Conservation (phyloP, 2,797 vertebrate genomes). For the Clarias laeviceps region DNA sequence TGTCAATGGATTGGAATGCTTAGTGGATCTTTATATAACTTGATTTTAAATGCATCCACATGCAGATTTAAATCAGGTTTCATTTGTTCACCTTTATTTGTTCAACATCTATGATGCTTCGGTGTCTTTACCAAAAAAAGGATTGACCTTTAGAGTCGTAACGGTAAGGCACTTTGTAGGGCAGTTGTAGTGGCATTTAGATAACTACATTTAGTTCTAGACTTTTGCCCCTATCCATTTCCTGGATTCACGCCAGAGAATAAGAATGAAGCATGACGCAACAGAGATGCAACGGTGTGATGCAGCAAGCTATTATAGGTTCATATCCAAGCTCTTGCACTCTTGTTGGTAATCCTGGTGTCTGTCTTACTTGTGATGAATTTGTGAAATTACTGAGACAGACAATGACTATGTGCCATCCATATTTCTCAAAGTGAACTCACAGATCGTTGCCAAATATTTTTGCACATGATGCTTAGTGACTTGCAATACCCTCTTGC, state of each 20-base stretch:
- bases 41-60: neutral
- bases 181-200: constrained; percentile 1
- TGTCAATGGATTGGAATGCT: neutral
- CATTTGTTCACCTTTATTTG: neutral
- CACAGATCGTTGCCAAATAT: neutral
- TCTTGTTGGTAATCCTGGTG: constrained; percentile 15
- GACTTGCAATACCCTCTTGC: neutral
- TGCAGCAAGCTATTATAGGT: constrained; percentile 22
- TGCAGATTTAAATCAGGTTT: neutral
- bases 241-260: constrained; percentile 26
- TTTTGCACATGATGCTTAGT: constrained; percentile 8
- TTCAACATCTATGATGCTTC: neutral
- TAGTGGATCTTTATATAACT: neutral
- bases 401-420: neutral
- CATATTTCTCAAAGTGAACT: constrained; percentile 25
- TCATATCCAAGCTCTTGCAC: constrained; percentile 28
- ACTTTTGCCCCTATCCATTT: constrained; percentile 15
- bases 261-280: constrained; percentile 49
- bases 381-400: constrained; percentile 34
- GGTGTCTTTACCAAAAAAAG: neutral
- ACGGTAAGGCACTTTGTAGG: neutral
- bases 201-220: constrained; percentile 16
- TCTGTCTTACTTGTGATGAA: constrained; percentile 3
- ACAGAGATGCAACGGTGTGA: constrained; percentile 41
- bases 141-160: neutral